Evolutionary conservation across 2,888 invertebrate genomes (phyloP).

Genomic region (Platycnemis pennipes): DNA sequence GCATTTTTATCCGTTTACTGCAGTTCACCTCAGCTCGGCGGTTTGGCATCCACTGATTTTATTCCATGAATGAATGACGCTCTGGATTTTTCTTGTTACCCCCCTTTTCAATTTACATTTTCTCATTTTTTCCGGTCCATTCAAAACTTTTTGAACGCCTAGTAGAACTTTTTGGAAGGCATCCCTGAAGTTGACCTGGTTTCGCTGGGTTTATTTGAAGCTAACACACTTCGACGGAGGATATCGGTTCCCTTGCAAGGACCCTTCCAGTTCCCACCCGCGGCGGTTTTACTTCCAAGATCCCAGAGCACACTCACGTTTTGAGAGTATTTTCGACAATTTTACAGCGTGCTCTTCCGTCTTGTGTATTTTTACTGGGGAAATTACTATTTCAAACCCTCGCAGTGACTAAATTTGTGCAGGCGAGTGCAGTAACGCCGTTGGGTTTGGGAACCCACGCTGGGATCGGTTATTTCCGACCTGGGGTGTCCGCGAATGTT

Average conservation of each 20-base stretch:
- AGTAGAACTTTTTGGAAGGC: neutral
- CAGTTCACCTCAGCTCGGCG: too few relatives aligned
- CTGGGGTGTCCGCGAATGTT: neutral
- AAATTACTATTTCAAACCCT: neutral
- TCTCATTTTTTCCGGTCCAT: too few relatives aligned
- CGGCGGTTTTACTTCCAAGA: neutral
- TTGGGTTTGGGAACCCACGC: neutral
- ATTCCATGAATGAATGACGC: too few relatives aligned
- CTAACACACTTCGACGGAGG: neutral
- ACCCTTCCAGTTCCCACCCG: neutral
- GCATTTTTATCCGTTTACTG: too few relatives aligned
- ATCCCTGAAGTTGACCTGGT: neutral
- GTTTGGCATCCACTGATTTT: too few relatives aligned
- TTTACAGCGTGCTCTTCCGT: neutral
- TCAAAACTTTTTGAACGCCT: neutral
- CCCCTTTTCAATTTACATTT: too few relatives aligned
- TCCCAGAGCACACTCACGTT: neutral
- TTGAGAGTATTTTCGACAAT: neutral
- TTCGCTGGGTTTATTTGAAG: neutral
- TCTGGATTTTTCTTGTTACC: too few relatives aligned
- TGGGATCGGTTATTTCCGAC: neutral
- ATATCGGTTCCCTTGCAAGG: neutral
- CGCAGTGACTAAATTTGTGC: neutral
- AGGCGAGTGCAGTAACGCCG: neutral
- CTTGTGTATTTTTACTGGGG: neutral